A percentile compares a stretch with the other conserved stretches of the same genome.
Evolutionary conservation across 2,888 invertebrate species (phyloP).

Genomic region (Strigamia transsilvanica): DNA sequence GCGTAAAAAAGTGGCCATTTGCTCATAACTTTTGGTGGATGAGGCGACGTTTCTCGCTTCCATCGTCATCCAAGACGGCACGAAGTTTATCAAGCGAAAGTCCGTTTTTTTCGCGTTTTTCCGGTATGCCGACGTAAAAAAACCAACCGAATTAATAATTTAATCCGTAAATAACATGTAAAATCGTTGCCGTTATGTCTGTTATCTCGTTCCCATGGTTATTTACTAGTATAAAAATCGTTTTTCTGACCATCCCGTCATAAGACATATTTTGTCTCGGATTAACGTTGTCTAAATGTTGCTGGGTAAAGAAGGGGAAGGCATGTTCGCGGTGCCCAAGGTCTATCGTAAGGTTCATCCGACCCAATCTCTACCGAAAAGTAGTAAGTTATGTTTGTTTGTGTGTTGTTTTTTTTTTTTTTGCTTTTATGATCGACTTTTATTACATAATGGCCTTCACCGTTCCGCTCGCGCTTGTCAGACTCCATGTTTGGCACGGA

Average conservation of each 20-base stretch:
- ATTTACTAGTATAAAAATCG: background rate
- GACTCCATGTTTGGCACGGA: no score
- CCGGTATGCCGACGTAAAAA: background rate
- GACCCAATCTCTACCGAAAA: background rate
- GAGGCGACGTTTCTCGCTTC: constrained; percentile 26
- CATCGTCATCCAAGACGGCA: background rate
- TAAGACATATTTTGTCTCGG: no score
- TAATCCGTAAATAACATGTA: no score
- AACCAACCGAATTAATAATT: no score
- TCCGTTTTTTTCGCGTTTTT: background rate
- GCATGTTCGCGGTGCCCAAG: background rate
- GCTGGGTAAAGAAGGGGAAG: no score
- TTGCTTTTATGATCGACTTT: background rate
- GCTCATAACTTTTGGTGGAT: background rate
- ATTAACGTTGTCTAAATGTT: no score
- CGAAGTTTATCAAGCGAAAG: background rate
- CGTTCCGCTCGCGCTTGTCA: no score
- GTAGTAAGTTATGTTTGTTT: background rate
- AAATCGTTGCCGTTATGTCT: no score
- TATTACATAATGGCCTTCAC: background rate
- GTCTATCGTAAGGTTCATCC: background rate
- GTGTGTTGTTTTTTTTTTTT: background rate
- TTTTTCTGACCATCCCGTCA: background rate
- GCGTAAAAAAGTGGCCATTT: background rate
- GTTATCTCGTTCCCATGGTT: background rate